phyloP scores from a whole-genome alignment of 2,888 invertebrate genomes.

The Osedax fenrisi region DNA sequence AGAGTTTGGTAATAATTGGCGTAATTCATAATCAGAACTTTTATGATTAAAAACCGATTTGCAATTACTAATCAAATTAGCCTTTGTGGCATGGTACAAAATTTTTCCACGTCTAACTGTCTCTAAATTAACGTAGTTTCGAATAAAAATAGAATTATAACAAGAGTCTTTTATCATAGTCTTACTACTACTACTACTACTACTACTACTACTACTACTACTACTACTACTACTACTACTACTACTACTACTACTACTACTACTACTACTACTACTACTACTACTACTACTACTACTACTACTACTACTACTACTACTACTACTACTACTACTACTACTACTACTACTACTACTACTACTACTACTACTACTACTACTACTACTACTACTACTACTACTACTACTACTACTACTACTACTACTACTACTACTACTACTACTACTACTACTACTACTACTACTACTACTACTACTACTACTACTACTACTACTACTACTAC shows the following conservation, averaged over 20 bases:
- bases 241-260: constrained; percentile 14
- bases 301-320: constrained; percentile 3
- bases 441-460: neutral
- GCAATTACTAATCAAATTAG: too few relatives aligned
- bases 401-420: too few relatives aligned
- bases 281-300: constrained; percentile 11
- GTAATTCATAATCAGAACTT: too few relatives aligned
- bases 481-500: neutral
- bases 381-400: constrained; percentile 11
- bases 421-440: neutral
- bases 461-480: neutral
- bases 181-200: constrained; percentile 5
- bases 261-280: constrained; percentile 17
- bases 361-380: constrained; percentile 4
- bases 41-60: too few relatives aligned
- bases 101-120: too few relatives aligned
- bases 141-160: too few relatives aligned
- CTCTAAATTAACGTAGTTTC: too few relatives aligned
- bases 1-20: too few relatives aligned
- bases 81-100: too few relatives aligned
- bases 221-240: constrained; percentile 7
- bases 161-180: too few relatives aligned
- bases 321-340: constrained; percentile 9
- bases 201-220: neutral
- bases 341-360: constrained; percentile 8